phyloP scores from a whole-genome alignment of 1,140 invertebrate genomes.

The Drosophila miranda region DNA sequence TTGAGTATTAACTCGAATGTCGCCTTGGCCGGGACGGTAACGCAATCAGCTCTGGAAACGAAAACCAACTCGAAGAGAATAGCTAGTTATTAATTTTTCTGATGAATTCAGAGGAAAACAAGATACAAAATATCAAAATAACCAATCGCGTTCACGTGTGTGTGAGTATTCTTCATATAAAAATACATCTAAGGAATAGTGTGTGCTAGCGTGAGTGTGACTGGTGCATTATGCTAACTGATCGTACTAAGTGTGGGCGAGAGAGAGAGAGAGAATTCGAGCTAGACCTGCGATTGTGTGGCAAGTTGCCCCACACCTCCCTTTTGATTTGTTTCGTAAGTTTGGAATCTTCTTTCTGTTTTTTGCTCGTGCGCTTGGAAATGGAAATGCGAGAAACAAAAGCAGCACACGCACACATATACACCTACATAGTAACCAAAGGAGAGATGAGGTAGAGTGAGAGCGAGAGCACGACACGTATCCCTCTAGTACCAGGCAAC shows the following conservation, averaged over 20 bases:
- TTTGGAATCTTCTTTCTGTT: constrained; percentile 38
- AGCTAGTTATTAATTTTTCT: constrained; percentile 4
- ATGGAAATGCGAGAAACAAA: constrained; percentile 32
- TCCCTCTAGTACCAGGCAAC: no score
- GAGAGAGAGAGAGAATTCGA: constrained; percentile 32
- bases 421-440: background rate
- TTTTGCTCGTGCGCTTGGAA: constrained; percentile 3
- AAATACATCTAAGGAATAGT: constrained; percentile 15
- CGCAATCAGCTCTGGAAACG: constrained; percentile 15
- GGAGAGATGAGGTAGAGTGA: constrained; percentile 19
- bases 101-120: constrained; percentile 54
- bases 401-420: constrained; percentile 23
- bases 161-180: constrained; percentile 27
- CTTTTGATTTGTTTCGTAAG: constrained; percentile 25
- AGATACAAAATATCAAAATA: constrained; percentile 49
- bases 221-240: constrained; percentile 62
- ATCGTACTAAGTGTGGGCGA: constrained; percentile 52
- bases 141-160: constrained; percentile 41
- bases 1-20: no score
- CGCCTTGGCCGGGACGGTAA: no score
- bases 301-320: constrained; percentile 44
- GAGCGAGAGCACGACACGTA: constrained; percentile 37
- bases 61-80: constrained; percentile 24
- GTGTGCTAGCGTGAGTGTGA: constrained; percentile 21
- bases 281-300: constrained; percentile 59